These are phyloP conservation scores for Agrilus cyanescens DNA, from an alignment of 2,888 invertebrate species.

Conservation along the genomic window DNA sequence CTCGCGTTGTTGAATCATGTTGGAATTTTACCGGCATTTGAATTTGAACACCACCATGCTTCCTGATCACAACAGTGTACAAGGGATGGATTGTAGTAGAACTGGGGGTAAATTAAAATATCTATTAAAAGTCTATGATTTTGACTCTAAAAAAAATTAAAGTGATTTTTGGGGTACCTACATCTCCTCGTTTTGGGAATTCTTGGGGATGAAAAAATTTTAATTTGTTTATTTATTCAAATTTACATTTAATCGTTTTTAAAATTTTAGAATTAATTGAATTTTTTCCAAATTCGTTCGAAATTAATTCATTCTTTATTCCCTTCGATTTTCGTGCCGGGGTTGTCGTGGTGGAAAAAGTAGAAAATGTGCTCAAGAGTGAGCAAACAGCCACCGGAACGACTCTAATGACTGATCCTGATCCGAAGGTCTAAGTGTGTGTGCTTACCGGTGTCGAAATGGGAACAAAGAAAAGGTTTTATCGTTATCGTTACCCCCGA, in stretches of 20 bases:
- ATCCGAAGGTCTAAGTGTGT: not conserved
- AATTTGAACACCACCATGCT: slow-evolving; percentile 42
- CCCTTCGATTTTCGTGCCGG: too few species aligned
- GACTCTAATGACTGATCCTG: slow-evolving; percentile 3
- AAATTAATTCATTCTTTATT: too few species aligned
- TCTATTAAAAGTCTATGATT: too few species aligned
- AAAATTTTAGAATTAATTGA: too few species aligned
- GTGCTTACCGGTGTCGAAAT: not conserved
- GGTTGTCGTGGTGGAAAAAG: not conserved
- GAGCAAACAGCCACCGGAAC: not conserved
- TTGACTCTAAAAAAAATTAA: not conserved
- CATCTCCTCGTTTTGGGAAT: too few species aligned
- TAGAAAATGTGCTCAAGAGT: not conserved
- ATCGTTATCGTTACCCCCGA: too few species aligned
- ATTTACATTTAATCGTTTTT: too few species aligned
- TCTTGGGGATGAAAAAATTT: too few species aligned
- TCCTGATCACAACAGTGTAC: slow-evolving; percentile 41
- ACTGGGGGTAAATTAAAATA: slow-evolving; percentile 54
- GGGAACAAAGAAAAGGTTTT: too few species aligned
- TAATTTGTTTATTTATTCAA: too few species aligned
- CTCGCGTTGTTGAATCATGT: slow-evolving; percentile 47
- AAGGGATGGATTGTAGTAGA: slow-evolving; percentile 49
- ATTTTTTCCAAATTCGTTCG: not conserved
- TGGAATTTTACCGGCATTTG: slow-evolving; percentile 58
- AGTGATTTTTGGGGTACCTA: not conserved